Base-by-base conservation (phyloP, 2,888 invertebrate species). In the Heliconius sara region DNA sequence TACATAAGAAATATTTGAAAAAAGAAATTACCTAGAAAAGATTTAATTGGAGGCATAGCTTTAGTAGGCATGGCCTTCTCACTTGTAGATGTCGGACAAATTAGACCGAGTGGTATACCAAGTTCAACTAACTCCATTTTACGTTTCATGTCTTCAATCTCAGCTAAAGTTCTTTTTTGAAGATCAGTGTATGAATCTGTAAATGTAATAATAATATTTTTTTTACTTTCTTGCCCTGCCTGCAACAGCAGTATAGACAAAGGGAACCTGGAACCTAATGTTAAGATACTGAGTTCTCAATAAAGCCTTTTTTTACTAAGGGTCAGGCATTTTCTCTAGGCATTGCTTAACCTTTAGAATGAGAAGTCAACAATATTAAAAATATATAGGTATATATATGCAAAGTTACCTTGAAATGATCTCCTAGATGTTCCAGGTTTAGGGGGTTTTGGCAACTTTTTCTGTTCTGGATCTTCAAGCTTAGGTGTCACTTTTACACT, bases 1-100 rank as follows among this genome's bases (percentile, higher is more conserved):
- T 43, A 2, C 19, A 43, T 73, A 67, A 25, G 25, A 52, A 65
- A 34, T 3, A 52, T 3, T 10, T 39, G 19, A 9, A 67, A 27
- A 47, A 73, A 22, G 3, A 65, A 63, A 87, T 86, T 88, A 95
- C 95, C 92, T 75, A 95, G 86, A 80, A 95, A 92, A 0, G 93
- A 89, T 81, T 95, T 95, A 71, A 95, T 95, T 0, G 95, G 95
- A 0, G 95, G 95, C 95, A 95, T 95, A 25, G 95, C 95, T 80
- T 95, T 95, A 0, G 95, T 95, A 0, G 95, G 95, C 95, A 95
- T 95, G 0, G 93, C 94, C 79, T 92, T 93, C 16, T 92, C 92
- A 65, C 88, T 92, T 25, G 88, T 86, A 0, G 91, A 85, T 0
- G 88, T 88, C 0, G 95, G 94, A 68, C 94, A 93, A n/a, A 95